Evolutionary conservation across 64 coral and sea anemone genomes (phyloP).

Genomic region (Dendronephthya gigantea): DNA sequence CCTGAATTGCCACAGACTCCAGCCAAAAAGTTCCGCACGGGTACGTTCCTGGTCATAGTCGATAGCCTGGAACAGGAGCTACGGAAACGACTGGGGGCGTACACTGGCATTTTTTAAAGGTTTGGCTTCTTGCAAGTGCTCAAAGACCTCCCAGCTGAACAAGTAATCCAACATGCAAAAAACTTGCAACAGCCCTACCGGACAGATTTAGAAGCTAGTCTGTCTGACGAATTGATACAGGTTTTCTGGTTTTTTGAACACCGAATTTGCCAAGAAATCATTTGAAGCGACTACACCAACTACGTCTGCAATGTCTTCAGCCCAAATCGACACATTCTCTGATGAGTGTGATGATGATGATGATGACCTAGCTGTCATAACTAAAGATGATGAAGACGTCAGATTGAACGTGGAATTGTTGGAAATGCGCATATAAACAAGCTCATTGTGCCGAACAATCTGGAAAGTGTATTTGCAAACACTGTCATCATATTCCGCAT

Average conservation of each 20-base stretch:
- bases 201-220: not conserved
- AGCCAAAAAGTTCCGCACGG: not conserved
- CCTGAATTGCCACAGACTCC: not conserved
- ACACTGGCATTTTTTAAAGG: not conserved
- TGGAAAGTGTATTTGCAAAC: not conserved
- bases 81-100: not conserved
- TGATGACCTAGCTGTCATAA: not conserved
- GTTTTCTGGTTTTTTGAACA: not conserved
- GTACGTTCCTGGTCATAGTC: not conserved
- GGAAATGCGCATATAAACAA: not conserved
- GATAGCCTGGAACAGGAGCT: not conserved
- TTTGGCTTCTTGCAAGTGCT: conserved; percentile 6
- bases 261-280: not conserved
- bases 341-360: not conserved
- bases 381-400: not conserved
- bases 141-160: not conserved
- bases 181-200: not conserved
- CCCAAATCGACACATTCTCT: not conserved
- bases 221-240: conserved; percentile 11
- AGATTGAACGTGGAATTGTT: not conserved
- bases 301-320: no score
- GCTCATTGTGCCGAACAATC: not conserved
- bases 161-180: not conserved
- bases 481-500: no score
- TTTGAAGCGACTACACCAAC: not conserved